Evolutionary conservation across 2,888 invertebrate genomes (phyloP).

Genomic region (Lasius platythorax): DNA sequence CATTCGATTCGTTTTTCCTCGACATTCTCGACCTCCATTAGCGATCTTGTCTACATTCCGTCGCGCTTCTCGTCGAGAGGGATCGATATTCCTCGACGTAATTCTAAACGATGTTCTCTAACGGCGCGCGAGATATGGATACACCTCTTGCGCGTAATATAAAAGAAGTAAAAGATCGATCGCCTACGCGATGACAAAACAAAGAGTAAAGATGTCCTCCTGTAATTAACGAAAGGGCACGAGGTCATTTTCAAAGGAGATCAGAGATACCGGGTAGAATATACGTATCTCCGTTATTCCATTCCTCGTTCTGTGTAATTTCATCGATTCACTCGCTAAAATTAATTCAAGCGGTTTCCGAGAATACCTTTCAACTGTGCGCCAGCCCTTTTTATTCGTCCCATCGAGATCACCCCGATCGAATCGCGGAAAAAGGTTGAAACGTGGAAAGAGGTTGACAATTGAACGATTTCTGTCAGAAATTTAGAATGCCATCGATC

Average conservation of each 20-base stretch:
- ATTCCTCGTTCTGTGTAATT: constrained; percentile 37
- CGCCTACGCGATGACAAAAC: constrained; percentile 36
- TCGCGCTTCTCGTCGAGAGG: constrained; percentile 5
- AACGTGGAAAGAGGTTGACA: constrained; percentile 9
- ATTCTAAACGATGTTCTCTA: constrained; percentile 27
- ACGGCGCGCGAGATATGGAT: constrained; percentile 14
- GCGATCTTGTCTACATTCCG: constrained; percentile 4
- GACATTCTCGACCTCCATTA: constrained; percentile 7
- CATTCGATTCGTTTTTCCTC: background rate
- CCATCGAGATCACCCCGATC: constrained; percentile 14
- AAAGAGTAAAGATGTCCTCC: constrained; percentile 46
- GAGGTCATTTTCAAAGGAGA: constrained; percentile 41
- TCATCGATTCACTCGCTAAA: constrained; percentile 49
- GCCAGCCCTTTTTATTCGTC: constrained; percentile 27
- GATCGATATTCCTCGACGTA: constrained; percentile 28
- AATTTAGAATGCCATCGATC: constrained; percentile 19
- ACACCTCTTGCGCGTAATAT: constrained; percentile 6
- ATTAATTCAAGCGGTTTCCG: constrained; percentile 46
- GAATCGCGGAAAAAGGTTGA: background rate
- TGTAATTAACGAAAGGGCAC: constrained; percentile 47
- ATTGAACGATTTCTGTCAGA: constrained; percentile 1
- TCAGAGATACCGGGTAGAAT: constrained; percentile 33
- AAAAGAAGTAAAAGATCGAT: constrained; percentile 42
- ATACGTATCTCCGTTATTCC: constrained; percentile 10
- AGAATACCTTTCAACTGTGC: constrained; percentile 38